A percentile compares a stretch with the other conserved stretches of the same genome.
Evolutionary conservation across 2,113 vertebrate species (phyloP).

Genomic region (Caranx ignobilis): DNA sequence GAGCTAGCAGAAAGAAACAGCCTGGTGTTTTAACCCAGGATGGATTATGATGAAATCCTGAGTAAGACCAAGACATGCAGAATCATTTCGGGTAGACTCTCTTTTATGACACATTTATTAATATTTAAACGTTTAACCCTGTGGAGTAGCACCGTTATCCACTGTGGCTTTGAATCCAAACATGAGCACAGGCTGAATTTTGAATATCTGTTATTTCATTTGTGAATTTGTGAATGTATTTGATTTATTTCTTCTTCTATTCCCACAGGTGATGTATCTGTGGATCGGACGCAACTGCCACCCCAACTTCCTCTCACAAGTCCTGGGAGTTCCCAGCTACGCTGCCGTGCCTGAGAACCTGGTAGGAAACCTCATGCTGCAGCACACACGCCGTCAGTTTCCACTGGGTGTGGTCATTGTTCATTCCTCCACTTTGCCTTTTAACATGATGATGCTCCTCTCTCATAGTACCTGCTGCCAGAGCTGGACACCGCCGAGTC

Average conservation of each 20-base stretch:
- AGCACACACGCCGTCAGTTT: background rate
- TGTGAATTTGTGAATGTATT: background rate
- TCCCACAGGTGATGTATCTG: constrained; percentile 89
- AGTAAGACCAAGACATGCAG: background rate
- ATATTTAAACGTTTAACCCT: background rate
- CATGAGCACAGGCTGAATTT: background rate
- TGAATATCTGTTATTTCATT: background rate
- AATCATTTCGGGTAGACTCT: background rate
- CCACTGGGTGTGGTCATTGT: background rate
- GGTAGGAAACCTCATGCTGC: constrained; percentile 79
- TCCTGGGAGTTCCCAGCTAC: constrained; percentile 91
- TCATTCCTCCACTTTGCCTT: background rate
- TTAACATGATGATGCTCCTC: background rate
- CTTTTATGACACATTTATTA: background rate
- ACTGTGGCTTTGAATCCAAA: background rate
- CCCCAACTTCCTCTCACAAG: constrained; percentile 89
- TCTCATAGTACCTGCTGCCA: constrained; percentile 88
- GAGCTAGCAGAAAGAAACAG: background rate
- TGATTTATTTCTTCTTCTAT: background rate
- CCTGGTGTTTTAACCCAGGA: background rate
- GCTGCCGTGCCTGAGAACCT: constrained; percentile 89
- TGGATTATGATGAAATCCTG: background rate
- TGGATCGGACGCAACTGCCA: constrained; percentile 94
- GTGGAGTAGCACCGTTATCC: background rate
- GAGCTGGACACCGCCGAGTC: constrained; percentile 95